phyloP scores from a whole-genome alignment of 2,888 invertebrate genomes.

The Parnassius smintheus region DNA sequence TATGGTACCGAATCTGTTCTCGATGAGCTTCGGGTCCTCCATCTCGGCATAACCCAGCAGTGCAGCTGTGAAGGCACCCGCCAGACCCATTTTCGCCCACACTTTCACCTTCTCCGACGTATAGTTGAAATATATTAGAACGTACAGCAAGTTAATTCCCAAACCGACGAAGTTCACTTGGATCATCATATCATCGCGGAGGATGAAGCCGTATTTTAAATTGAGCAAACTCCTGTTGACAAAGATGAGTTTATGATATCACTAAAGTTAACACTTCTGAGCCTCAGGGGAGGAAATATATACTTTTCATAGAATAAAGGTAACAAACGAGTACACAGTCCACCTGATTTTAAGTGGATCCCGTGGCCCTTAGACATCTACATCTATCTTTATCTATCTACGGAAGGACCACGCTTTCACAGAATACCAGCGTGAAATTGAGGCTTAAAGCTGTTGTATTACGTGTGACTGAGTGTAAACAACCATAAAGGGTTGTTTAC shows the following conservation, averaged over 20 bases:
- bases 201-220: slow-evolving; percentile 87
- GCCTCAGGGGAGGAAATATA: too few relatives aligned
- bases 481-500: too few relatives aligned
- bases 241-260: background rate
- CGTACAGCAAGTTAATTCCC: slow-evolving; percentile 84
- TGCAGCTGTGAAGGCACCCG: slow-evolving; percentile 78
- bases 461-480: too few relatives aligned
- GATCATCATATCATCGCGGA: slow-evolving; percentile 88
- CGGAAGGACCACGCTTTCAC: too few relatives aligned
- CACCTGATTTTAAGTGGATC: too few relatives aligned
- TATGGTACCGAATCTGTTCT: slow-evolving; percentile 86
- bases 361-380: too few relatives aligned
- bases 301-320: too few relatives aligned
- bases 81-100: slow-evolving; percentile 80
- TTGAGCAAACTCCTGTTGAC: slow-evolving; percentile 85
- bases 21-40: slow-evolving; percentile 84
- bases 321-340: too few relatives aligned
- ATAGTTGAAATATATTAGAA: slow-evolving; percentile 84
- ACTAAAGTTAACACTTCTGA: too few relatives aligned
- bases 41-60: slow-evolving; percentile 84
- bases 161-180: slow-evolving; percentile 89
- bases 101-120: slow-evolving; percentile 76
- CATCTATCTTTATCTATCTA: too few relatives aligned
- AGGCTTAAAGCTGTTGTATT: too few relatives aligned
- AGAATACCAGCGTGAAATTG: too few relatives aligned